Conservation (phyloP, 2,797 vertebrate species). For the Rhinichthys osculus region DNA sequence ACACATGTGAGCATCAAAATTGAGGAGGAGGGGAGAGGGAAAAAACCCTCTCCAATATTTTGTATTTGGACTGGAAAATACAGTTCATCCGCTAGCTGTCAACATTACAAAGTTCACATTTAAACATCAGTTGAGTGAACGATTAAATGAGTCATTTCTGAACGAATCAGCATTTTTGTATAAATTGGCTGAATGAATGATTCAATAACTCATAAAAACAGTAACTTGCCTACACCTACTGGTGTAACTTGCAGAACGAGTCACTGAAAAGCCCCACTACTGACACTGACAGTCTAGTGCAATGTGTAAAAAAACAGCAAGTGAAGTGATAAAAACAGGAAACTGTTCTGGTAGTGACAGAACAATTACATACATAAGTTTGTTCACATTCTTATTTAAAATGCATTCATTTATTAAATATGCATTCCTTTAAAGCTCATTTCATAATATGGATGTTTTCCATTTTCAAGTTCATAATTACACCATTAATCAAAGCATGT, state of each 20-base stretch:
- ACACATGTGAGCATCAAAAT: background rate
- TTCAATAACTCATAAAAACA: background rate
- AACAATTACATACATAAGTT: background rate
- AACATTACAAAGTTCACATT: background rate
- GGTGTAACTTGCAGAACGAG: background rate
- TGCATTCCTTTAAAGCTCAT: background rate
- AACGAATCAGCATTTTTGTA: background rate
- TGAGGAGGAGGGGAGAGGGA: background rate
- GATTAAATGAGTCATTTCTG: background rate
- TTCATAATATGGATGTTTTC: background rate
- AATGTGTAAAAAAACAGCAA: background rate
- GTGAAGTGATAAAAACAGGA: background rate
- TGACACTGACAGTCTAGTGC: background rate
- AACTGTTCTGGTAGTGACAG: background rate
- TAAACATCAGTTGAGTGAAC: too few species aligned
- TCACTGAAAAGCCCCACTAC: background rate
- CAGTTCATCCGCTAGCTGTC: background rate
- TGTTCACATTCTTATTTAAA: background rate
- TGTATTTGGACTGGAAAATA: background rate
- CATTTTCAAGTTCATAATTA: conserved; percentile 18
- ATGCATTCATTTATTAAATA: conserved; percentile 8
- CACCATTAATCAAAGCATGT: conserved; percentile 23
- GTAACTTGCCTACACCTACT: background rate
- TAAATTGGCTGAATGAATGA: background rate
- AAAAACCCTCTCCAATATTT: background rate